phyloP scores from a whole-genome alignment of 2,888 invertebrate genomes.

The Ichneumoninae sp. region DNA sequence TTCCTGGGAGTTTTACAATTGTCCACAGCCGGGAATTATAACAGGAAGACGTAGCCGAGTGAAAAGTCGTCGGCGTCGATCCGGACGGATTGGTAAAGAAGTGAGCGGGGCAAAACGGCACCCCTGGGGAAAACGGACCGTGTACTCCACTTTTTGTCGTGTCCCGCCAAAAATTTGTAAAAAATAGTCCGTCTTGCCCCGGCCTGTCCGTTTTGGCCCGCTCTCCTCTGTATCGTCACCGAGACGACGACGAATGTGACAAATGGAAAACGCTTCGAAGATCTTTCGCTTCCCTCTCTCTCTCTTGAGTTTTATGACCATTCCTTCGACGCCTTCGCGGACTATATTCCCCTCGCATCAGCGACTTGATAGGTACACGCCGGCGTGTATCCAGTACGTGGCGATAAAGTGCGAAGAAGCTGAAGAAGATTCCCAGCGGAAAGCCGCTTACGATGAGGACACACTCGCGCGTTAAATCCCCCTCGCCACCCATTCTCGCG shows the following conservation, averaged over 20 bases:
- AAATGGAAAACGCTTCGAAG: conserved; percentile 20
- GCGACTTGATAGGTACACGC: conserved; percentile 15
- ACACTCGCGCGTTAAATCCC: conserved; percentile 42
- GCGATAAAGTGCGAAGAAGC: conserved; percentile 60
- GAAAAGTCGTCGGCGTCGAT: conserved; percentile 32
- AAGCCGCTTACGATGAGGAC: conserved; percentile 51
- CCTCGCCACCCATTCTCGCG: conserved; percentile 17
- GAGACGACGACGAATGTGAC: conserved; percentile 28
- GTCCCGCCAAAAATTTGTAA: neutral
- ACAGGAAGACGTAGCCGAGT: neutral
- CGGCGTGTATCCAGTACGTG: conserved; percentile 8
- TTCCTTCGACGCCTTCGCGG: conserved; percentile 8
- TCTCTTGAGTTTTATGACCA: neutral
- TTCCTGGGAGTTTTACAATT: conserved; percentile 38
- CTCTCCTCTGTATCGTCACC: neutral
- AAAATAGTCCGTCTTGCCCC: neutral
- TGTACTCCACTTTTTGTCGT: no score
- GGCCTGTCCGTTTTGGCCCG: neutral
- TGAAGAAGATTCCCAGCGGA: conserved; percentile 50
- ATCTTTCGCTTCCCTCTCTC: no score
- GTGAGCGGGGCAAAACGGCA: neutral
- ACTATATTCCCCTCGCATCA: conserved; percentile 30
- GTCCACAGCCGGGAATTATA: neutral
- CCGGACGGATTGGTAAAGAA: neutral
- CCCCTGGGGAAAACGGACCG: neutral